These are phyloP conservation scores for Gandaritis pyraliata DNA, from an alignment of 2,888 invertebrate species.

Conservation along the genomic window DNA sequence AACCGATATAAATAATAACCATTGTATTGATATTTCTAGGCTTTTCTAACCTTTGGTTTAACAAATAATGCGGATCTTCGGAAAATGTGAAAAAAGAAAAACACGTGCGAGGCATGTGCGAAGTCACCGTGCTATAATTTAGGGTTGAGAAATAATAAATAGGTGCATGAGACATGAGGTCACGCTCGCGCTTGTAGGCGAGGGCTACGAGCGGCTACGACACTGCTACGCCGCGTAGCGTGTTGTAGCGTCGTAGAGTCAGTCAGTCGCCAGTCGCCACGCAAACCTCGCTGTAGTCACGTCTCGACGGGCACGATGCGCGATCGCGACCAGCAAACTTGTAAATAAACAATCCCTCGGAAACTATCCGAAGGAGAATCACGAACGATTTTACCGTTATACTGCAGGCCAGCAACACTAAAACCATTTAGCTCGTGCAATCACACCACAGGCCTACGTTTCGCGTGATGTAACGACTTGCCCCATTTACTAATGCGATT, in stretches of 20 bases:
- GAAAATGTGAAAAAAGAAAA: constrained; percentile 18
- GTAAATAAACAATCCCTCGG: constrained; percentile 45
- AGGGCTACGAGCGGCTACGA: constrained; percentile 37
- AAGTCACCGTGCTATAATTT: constrained; percentile 35
- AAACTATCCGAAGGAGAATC: constrained; percentile 19
- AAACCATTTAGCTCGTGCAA: constrained; percentile 4
- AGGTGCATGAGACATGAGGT: constrained; percentile 28
- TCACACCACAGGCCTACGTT: constrained; percentile 13
- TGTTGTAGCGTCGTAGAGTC: constrained; percentile 45
- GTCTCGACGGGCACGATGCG: constrained; percentile 44
- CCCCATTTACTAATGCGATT: constrained; percentile 68
- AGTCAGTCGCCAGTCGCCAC: constrained; percentile 55
- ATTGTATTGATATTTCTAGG: too few relatives aligned
- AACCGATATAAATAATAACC: neutral
- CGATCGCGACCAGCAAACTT: constrained; percentile 49
- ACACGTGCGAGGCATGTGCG: constrained; percentile 13
- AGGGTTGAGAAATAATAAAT: constrained; percentile 1
- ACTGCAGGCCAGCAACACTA: constrained; percentile 9
- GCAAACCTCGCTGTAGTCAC: constrained; percentile 47
- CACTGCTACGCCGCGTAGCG: constrained; percentile 39
- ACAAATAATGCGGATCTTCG: constrained; percentile 14
- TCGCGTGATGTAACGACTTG: constrained; percentile 66
- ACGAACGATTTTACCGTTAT: constrained; percentile 18
- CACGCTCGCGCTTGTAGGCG: constrained; percentile 27
- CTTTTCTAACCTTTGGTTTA: too few relatives aligned